Conservation (phyloP, 2,113 vertebrate species). For the Esox niger region DNA sequence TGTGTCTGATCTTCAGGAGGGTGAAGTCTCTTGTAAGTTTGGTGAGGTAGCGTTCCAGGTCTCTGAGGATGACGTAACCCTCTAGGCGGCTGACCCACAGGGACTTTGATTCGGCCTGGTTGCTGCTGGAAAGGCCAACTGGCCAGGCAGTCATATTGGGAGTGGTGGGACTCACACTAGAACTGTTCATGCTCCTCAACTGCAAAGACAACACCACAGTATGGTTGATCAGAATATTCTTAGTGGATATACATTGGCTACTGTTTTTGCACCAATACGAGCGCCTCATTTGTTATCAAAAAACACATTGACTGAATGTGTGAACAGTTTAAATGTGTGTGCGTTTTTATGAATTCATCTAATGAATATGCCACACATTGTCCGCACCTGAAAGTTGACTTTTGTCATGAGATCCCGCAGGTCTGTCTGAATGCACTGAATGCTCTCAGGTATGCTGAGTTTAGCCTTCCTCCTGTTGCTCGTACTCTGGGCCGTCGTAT, state of each 20-base stretch:
- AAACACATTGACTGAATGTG: neutral
- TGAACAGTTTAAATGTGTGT: neutral
- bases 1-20: slow-evolving; percentile 51
- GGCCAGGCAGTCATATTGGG: neutral
- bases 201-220: slow-evolving; percentile 32
- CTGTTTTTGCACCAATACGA: neutral
- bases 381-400: slow-evolving; percentile 62
- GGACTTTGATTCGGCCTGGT: slow-evolving; percentile 7
- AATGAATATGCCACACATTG: neutral
- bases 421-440: slow-evolving; percentile 65
- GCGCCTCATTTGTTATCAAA: slow-evolving; percentile 10
- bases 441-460: slow-evolving; percentile 40
- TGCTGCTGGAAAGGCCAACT: neutral
- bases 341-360: too few relatives aligned
- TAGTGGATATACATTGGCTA: neutral
- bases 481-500: neutral
- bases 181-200: slow-evolving; percentile 44
- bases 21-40: slow-evolving; percentile 71
- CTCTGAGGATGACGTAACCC: slow-evolving; percentile 72
- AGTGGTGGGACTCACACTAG: slow-evolving; percentile 22
- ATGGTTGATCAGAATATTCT: neutral
- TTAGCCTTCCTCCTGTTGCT: neutral
- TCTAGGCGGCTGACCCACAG: slow-evolving; percentile 61
- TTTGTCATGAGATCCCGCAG: slow-evolving; percentile 69
- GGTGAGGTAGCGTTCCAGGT: slow-evolving; percentile 69